Percentiles rank a stretch among this genome's conserved stretches.
These are phyloP conservation scores for Lottia gigantea DNA, from an alignment of 2,888 invertebrate species.

Conservation along the genomic window DNA sequence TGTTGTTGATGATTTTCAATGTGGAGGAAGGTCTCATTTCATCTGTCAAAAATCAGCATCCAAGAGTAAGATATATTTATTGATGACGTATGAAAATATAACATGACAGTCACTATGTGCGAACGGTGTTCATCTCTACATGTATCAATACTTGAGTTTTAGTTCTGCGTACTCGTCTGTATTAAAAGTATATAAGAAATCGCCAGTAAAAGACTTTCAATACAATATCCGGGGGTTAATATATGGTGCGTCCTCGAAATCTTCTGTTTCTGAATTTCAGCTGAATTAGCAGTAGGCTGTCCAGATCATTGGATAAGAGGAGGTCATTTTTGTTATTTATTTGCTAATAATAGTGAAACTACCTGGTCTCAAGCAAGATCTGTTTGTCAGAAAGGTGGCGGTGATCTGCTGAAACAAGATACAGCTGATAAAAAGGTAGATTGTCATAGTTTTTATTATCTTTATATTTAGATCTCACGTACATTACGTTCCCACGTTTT, in stretches of 20 bases:
- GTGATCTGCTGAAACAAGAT: conserved; percentile 37
- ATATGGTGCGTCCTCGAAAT: too few relatives aligned
- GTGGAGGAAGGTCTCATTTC: conserved; percentile 38
- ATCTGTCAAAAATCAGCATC: conserved; percentile 40
- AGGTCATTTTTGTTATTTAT: conserved; percentile 39
- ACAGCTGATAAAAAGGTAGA: conserved; percentile 38
- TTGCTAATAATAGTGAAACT: conserved; percentile 29
- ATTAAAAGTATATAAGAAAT: too few relatives aligned
- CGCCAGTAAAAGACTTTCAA: too few relatives aligned
- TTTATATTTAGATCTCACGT: too few relatives aligned
- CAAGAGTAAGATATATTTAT: conserved; percentile 26
- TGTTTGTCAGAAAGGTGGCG: conserved; percentile 30
- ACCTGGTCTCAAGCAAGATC: conserved; percentile 34
- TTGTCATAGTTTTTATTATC: neutral
- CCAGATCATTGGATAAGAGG: conserved; percentile 34
- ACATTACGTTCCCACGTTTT: neutral
- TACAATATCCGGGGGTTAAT: too few relatives aligned
- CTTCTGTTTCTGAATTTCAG: neutral
- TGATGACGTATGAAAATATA: neutral
- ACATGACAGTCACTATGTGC: neutral
- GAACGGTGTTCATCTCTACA: too few relatives aligned
- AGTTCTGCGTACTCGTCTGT: too few relatives aligned
- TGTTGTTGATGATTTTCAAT: conserved; percentile 38
- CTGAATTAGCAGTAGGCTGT: conserved; percentile 1
- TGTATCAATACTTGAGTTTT: too few relatives aligned